These are phyloP conservation scores for Ctenodactylus gundi DNA, from an alignment of 2,113 vertebrate species.

Conservation along the genomic window DNA sequence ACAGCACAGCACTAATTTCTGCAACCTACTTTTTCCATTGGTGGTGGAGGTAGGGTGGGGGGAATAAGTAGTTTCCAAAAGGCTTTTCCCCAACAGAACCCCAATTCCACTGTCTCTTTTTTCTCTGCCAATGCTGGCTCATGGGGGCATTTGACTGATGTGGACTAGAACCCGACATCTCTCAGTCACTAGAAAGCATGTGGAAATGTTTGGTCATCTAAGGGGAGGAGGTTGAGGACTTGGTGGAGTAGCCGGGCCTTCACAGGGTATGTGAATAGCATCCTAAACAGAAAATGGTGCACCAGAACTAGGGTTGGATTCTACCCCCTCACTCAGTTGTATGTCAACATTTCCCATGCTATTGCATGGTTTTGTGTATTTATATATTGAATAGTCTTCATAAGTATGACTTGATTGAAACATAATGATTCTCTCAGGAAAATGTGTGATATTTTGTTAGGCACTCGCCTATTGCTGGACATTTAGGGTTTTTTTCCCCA, in stretches of 20 bases:
- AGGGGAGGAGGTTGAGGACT: not conserved
- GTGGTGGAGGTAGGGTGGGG: too few relatives aligned
- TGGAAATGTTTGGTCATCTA: not conserved
- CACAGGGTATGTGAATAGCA: not conserved
- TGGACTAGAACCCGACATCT: not conserved
- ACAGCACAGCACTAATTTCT: not conserved
- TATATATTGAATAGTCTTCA: slow-evolving; percentile 54
- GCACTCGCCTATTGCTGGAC: slow-evolving; percentile 63
- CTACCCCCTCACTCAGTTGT: not conserved
- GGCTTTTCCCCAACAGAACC: not conserved
- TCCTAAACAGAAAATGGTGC: not conserved
- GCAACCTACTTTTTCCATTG: not conserved
- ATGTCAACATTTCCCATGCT: slow-evolving; percentile 19
- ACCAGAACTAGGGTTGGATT: not conserved
- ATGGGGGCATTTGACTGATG: not conserved
- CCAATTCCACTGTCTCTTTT: not conserved
- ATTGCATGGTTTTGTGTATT: not conserved
- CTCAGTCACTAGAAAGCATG: not conserved
- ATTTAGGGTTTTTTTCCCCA: slow-evolving; percentile 77
- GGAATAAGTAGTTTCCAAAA: too few relatives aligned
- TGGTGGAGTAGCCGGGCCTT: not conserved
- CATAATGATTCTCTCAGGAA: slow-evolving; percentile 59
- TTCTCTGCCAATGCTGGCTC: not conserved
- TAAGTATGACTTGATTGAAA: slow-evolving; percentile 59
- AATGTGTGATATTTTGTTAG: slow-evolving; percentile 53